A percentile compares a stretch with the other conserved stretches of the same genome.
These are phyloP conservation scores for Diplodus puntazzo DNA, from an alignment of 2,797 vertebrate genomes.

Conservation along the genomic window DNA sequence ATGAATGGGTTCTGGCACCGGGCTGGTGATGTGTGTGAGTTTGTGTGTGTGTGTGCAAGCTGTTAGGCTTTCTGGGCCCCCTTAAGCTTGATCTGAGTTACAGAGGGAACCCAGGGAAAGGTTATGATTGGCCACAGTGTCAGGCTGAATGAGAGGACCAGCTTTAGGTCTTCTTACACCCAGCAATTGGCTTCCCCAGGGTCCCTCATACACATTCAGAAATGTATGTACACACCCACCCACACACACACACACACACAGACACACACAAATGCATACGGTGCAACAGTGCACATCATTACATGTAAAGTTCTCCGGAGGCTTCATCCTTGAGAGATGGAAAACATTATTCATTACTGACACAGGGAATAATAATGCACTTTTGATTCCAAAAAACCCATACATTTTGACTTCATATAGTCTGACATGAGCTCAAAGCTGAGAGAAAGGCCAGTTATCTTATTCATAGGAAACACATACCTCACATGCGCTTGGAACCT, in stretches of 20 bases:
- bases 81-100: constrained; percentile 53
- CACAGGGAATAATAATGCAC: constrained; percentile 55
- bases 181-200: constrained; percentile 45
- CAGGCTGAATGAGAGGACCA: constrained; percentile 59
- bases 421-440: constrained; percentile 53
- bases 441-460: constrained; percentile 49
- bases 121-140: constrained; percentile 69
- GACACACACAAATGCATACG: constrained; percentile 31
- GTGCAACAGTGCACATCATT: constrained; percentile 28
- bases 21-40: constrained; percentile 67
- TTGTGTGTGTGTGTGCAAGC: constrained; percentile 45
- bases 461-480: constrained; percentile 52
- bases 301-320: constrained; percentile 38
- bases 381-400: constrained; percentile 46
- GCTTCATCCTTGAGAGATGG: constrained; percentile 44
- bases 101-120: constrained; percentile 56
- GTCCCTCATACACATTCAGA: constrained; percentile 39
- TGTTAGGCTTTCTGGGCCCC: constrained; percentile 56
- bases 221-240: constrained; percentile 23
- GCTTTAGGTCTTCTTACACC: constrained; percentile 61
- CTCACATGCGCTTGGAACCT: constrained; percentile 53
- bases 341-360: constrained; percentile 71
- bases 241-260: constrained; percentile 6
- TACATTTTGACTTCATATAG: constrained; percentile 52
- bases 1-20: constrained; percentile 92